These are phyloP conservation scores for Holocentrus rufus DNA, from an alignment of 2,797 vertebrate species.

Conservation along the genomic window DNA sequence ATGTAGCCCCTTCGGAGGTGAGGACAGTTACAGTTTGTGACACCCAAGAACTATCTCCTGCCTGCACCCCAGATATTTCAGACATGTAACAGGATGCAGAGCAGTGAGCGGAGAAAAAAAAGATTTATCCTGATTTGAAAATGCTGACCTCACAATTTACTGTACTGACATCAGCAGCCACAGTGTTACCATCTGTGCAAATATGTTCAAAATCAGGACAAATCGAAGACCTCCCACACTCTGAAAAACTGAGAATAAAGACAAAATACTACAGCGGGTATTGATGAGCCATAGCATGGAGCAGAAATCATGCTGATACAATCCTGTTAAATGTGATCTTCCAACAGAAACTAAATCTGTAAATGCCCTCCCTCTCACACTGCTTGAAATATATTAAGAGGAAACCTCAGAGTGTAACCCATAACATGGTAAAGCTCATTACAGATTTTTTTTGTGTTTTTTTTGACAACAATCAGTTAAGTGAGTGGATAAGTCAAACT, in stretches of 20 bases:
- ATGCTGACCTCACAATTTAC: slow-evolving; percentile 25
- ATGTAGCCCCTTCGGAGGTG: slow-evolving; percentile 3
- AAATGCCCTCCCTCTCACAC: slow-evolving; percentile 24
- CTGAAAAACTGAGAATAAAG: slow-evolving; percentile 8
- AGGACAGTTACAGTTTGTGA: slow-evolving; percentile 27
- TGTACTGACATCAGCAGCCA: slow-evolving; percentile 54
- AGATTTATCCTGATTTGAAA: slow-evolving; percentile 35
- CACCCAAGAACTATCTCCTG: slow-evolving; percentile 7
- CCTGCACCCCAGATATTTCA: slow-evolving; percentile 13
- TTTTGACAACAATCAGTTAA: slow-evolving; percentile 48
- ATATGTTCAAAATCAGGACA: slow-evolving; percentile 40
- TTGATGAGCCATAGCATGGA: slow-evolving; percentile 12
- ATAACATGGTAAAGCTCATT: slow-evolving; percentile 37
- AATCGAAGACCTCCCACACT: slow-evolving; percentile 35
- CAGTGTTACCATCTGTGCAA: slow-evolving; percentile 61
- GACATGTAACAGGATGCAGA: slow-evolving; percentile 42
- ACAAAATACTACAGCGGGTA: slow-evolving; percentile 29
- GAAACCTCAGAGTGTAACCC: slow-evolving; percentile 18
- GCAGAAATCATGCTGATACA: slow-evolving; percentile 35
- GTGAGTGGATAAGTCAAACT: slow-evolving; percentile 25
- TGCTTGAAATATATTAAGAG: slow-evolving; percentile 24
- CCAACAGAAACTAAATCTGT: slow-evolving; percentile 1
- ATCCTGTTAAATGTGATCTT: slow-evolving; percentile 33
- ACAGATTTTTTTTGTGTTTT: slow-evolving; percentile 27
- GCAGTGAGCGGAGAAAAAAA: slow-evolving; percentile 16